Evolutionary conservation across 2,797 vertebrate genomes (phyloP).

Genomic region (Galago senegalensis): DNA sequence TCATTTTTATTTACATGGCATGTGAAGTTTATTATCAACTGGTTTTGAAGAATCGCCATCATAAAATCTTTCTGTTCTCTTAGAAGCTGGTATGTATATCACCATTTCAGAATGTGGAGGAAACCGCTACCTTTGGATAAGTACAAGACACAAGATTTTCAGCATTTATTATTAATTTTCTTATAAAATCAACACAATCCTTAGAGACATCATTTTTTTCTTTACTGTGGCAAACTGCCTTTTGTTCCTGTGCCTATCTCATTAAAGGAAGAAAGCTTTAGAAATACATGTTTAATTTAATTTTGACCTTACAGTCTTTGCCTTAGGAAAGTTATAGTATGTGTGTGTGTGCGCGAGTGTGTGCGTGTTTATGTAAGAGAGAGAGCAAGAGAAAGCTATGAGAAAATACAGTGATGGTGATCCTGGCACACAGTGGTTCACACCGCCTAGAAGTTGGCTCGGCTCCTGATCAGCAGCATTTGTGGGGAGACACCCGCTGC

Average conservation of each 20-base stretch:
- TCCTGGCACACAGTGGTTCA: neutral
- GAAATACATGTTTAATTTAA: constrained; percentile 45
- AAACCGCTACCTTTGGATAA: neutral
- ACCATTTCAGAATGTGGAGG: neutral
- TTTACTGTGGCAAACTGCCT: neutral
- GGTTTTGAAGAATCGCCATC: neutral
- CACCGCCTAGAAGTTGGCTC: neutral
- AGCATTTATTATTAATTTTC: constrained; percentile 19
- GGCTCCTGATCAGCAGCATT: neutral
- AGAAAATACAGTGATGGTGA: neutral
- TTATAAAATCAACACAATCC: neutral
- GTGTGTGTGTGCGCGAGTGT: neutral
- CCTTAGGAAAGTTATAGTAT: neutral
- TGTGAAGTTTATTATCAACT: neutral
- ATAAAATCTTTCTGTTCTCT: neutral
- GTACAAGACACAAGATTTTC: neutral
- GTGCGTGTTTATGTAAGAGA: too few relatives aligned
- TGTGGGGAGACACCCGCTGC: neutral
- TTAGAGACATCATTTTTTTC: neutral
- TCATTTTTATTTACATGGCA: neutral
- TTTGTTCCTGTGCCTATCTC: neutral
- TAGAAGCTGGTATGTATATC: neutral
- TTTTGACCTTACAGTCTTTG: neutral
- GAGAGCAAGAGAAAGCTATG: too few relatives aligned
- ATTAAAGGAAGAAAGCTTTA: neutral